Base-by-base conservation (phyloP, 2,797 vertebrate genomes). In the Betta splendens region DNA sequence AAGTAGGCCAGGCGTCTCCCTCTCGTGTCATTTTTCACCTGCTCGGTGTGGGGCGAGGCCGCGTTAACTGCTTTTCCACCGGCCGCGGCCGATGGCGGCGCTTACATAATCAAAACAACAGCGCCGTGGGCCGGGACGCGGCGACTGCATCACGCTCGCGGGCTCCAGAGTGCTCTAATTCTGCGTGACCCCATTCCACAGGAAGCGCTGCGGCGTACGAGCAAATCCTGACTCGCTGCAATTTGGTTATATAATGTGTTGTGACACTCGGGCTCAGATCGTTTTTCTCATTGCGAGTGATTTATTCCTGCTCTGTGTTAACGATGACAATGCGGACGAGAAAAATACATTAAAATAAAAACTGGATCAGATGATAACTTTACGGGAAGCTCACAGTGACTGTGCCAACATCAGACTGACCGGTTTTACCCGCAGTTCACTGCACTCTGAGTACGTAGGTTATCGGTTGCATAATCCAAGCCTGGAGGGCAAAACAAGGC, bases 51-150 rank as follows among this genome's bases (percentile, higher is more conserved):
- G 68, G 66, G 68, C 54, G 57, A 70, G 70, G 51, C 60, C 43
- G 64, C 42, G 62, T 74, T 53, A 59, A 57, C 66, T 64, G 52
- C 65, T 53, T 72, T 69, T 76, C 77, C 68, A 74, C 81, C 86
- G 72, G 73, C 80, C 78, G 75, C 53, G 51, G 79, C 63, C 71
- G 84, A 83, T 83, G 85, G 75, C 72, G 69, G 67, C 38, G 55
- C 77, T 91, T 86, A 81, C 71, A 82, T 89, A 85, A 88, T 77
- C 71, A 77, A 80, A 89, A 86, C 83, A 85, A 77, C 72, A 69
- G 66, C 52, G 64, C 69, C 67, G 53, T 59, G 55, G 75, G 66
- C 54, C 77, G 69, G 79, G 81, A 73, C 81, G 63, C 8, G 15
- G 54, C 66, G 74, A 64, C 69, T 80, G 63, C 65, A 52, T 79